phyloP scores from a whole-genome alignment of 2,888 invertebrate species.

The Pharmacophagus antenor region DNA sequence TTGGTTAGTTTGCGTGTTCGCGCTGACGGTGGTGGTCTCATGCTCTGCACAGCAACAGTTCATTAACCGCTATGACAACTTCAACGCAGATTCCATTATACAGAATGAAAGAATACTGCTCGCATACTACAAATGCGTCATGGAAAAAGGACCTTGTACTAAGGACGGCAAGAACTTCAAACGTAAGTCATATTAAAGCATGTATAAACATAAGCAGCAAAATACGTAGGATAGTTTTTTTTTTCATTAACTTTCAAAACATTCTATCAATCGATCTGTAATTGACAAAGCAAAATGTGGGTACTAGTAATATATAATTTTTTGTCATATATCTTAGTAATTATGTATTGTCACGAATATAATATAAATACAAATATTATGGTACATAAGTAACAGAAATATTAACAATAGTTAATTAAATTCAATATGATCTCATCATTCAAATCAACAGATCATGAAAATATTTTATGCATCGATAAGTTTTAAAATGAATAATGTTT shows the following conservation, averaged over 20 bases:
- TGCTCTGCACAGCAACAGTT: slow-evolving; percentile 54
- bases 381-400: neutral
- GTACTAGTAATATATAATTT: neutral
- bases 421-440: too few relatives aligned
- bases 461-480: too few relatives aligned
- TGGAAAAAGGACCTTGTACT: slow-evolving; percentile 75
- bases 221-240: too few relatives aligned
- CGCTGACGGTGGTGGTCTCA: slow-evolving; percentile 63
- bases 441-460: too few relatives aligned
- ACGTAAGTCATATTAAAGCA: slow-evolving; percentile 51
- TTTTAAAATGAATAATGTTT: too few relatives aligned
- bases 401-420: slow-evolving; percentile 2
- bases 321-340: neutral
- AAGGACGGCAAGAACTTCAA: slow-evolving; percentile 75
- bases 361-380: too few relatives aligned
- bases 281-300: neutral
- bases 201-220: neutral
- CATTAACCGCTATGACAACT: slow-evolving; percentile 66
- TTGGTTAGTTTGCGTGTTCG: slow-evolving; percentile 50
- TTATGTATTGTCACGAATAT: too few relatives aligned
- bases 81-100: slow-evolving; percentile 70
- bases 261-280: too few relatives aligned
- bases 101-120: slow-evolving; percentile 72
- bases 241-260: too few relatives aligned
- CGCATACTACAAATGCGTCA: slow-evolving; percentile 74